A percentile compares a stretch with the other conserved stretches of the same genome.
These are phyloP conservation scores for Rhinoraja longicauda DNA, from an alignment of 2,797 vertebrate genomes.

Conservation along the genomic window DNA sequence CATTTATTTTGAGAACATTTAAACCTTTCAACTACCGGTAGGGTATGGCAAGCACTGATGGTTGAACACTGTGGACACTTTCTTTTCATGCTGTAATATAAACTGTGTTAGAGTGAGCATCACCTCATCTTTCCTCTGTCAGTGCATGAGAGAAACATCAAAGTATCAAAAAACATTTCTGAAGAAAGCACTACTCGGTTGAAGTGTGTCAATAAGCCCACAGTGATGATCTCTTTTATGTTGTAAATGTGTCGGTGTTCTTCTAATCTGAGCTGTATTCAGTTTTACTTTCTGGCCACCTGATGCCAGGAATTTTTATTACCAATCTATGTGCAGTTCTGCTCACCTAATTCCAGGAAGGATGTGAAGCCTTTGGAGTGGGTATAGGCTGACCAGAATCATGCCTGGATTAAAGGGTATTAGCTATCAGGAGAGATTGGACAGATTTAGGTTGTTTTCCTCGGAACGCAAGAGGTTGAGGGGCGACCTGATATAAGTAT, in stretches of 20 bases:
- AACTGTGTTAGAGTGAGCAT: neutral
- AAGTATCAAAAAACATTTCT: neutral
- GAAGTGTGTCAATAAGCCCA: neutral
- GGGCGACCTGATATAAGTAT: too few species aligned
- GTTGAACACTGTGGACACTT: neutral
- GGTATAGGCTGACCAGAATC: too few species aligned
- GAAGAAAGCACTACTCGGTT: neutral
- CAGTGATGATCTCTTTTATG: neutral
- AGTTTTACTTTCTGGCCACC: neutral
- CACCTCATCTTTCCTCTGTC: neutral
- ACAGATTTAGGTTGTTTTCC: too few species aligned
- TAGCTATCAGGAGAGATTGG: too few species aligned
- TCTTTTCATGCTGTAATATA: neutral
- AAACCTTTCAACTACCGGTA: neutral
- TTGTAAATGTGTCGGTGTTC: neutral
- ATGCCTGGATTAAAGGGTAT: too few species aligned
- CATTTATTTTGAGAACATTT: neutral
- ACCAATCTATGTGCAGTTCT: neutral
- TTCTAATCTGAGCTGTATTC: conserved; percentile 18
- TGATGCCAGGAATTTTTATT: neutral
- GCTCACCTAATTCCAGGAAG: too few species aligned
- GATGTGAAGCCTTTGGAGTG: too few species aligned
- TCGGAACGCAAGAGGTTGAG: too few species aligned
- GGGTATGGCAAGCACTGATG: neutral
- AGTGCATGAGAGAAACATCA: neutral